phyloP scores from a whole-genome alignment of 2,113 vertebrate genomes.

The Pangasianodon gigas region DNA sequence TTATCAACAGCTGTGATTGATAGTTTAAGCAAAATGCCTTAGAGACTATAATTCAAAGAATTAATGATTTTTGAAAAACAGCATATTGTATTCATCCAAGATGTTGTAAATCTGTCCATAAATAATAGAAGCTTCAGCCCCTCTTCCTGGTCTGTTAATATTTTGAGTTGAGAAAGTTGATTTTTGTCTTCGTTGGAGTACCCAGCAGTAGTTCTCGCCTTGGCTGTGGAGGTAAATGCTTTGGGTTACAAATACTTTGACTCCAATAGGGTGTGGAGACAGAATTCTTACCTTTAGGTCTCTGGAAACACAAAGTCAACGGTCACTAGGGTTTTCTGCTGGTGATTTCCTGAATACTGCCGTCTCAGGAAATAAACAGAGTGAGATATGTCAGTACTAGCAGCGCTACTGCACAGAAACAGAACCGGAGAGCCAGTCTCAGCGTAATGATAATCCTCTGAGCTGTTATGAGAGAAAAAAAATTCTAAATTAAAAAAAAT shows the following conservation, averaged over 20 bases:
- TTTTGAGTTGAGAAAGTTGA: neutral
- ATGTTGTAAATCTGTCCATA: neutral
- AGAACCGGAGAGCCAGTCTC: neutral
- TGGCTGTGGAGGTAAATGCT: conserved; percentile 39
- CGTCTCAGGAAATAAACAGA: conserved; percentile 56
- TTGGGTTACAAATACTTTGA: conserved; percentile 53
- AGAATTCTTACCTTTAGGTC: conserved; percentile 55
- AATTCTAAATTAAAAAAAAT: neutral
- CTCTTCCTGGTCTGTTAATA: no score
- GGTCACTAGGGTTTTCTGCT: conserved; percentile 49
- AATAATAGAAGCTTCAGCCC: neutral
- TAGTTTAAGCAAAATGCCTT: neutral
- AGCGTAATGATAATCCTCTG: neutral
- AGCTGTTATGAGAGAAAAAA: neutral
- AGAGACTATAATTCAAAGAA: neutral
- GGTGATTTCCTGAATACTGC: conserved; percentile 53
- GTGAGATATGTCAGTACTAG: conserved; percentile 47
- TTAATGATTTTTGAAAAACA: neutral
- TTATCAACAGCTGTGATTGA: neutral
- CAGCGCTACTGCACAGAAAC: conserved; percentile 3
- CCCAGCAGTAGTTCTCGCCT: neutral
- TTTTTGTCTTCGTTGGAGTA: neutral
- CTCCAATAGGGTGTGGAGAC: conserved; percentile 54
- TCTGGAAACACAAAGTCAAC: conserved; percentile 49
- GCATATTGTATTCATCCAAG: neutral